phyloP scores from a whole-genome alignment of 2,113 vertebrate genomes.

The Ailuropoda melanoleuca region DNA sequence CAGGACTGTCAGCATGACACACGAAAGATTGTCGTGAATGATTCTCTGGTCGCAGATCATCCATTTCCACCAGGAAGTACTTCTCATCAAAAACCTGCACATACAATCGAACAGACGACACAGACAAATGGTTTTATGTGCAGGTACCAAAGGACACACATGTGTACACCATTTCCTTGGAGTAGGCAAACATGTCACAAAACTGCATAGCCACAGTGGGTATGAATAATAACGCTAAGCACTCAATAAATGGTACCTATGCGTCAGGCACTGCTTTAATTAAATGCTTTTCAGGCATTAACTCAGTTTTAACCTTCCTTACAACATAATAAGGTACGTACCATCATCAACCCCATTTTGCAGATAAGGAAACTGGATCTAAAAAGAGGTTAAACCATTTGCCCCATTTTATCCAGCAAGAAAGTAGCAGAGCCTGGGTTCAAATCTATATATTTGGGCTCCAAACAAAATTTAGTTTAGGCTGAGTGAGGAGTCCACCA shows the following conservation, averaged over 20 bases:
- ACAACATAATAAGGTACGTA: slow-evolving; percentile 34
- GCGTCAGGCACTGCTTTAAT: slow-evolving; percentile 6
- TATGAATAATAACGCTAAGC: background rate
- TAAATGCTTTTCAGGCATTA: slow-evolving; percentile 6
- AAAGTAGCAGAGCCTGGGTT: background rate
- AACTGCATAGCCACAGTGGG: background rate
- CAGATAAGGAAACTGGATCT: slow-evolving; percentile 27
- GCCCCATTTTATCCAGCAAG: background rate
- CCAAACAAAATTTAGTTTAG: slow-evolving; percentile 48
- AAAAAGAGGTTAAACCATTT: slow-evolving; percentile 47
- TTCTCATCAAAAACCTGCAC: slow-evolving; percentile 92
- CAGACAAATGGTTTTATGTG: background rate
- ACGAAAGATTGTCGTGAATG: slow-evolving; percentile 79
- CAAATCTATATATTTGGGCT: background rate
- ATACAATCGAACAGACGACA: slow-evolving; percentile 61
- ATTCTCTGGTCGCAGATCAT: slow-evolving; percentile 89
- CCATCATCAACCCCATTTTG: slow-evolving; percentile 1
- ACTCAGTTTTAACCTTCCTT: slow-evolving; percentile 46
- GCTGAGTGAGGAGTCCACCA: background rate
- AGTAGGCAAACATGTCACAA: background rate
- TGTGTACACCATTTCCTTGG: background rate
- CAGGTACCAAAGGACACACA: background rate
- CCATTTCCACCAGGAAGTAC: slow-evolving; percentile 94
- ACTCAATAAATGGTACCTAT: slow-evolving; percentile 1
- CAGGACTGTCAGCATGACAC: slow-evolving; percentile 84